phyloP scores from a whole-genome alignment of 2,888 invertebrate genomes.

The Mesodorylaimus sp. region DNA sequence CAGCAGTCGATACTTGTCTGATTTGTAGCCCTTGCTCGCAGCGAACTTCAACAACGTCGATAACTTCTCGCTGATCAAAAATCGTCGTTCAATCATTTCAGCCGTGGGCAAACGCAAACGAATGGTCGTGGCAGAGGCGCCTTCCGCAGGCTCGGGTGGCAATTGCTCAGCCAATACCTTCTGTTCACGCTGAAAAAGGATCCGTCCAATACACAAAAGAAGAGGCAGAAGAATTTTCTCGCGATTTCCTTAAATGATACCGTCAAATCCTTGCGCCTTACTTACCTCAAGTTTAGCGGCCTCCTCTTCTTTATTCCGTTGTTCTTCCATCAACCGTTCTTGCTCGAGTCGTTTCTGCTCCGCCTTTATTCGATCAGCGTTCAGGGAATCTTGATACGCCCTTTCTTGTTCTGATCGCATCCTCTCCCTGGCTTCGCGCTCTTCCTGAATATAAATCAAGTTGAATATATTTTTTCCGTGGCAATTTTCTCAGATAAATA shows the following conservation, averaged over 20 bases:
- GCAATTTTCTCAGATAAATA: background rate
- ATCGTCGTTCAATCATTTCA: slow-evolving; percentile 55
- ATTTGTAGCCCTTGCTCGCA: slow-evolving; percentile 66
- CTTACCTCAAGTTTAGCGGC: background rate
- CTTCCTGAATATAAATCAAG: slow-evolving; percentile 37
- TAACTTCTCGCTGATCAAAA: slow-evolving; percentile 43
- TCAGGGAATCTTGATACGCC: slow-evolving; percentile 72
- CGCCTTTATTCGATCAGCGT: slow-evolving; percentile 45
- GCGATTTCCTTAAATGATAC: too few relatives aligned
- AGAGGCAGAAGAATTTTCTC: too few relatives aligned
- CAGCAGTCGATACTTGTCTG: slow-evolving; percentile 70
- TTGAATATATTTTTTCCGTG: background rate
- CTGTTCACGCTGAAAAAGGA: slow-evolving; percentile 6
- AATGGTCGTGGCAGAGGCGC: too few relatives aligned
- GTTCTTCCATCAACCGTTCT: background rate
- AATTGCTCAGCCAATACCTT: slow-evolving; percentile 26
- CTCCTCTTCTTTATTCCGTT: background rate
- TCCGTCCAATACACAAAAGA: too few relatives aligned
- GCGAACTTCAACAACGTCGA: slow-evolving; percentile 66
- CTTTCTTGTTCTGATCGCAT: slow-evolving; percentile 78
- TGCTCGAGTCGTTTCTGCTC: background rate
- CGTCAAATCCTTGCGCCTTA: too few relatives aligned
- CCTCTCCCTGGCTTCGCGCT: slow-evolving; percentile 64
- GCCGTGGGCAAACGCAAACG: too few relatives aligned
- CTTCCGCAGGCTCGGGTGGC: slow-evolving; percentile 33